Percentiles rank a stretch among this genome's conserved stretches.
Conservation (phyloP, 2,113 vertebrate genomes). For the Porphyrio hochstetteri region DNA sequence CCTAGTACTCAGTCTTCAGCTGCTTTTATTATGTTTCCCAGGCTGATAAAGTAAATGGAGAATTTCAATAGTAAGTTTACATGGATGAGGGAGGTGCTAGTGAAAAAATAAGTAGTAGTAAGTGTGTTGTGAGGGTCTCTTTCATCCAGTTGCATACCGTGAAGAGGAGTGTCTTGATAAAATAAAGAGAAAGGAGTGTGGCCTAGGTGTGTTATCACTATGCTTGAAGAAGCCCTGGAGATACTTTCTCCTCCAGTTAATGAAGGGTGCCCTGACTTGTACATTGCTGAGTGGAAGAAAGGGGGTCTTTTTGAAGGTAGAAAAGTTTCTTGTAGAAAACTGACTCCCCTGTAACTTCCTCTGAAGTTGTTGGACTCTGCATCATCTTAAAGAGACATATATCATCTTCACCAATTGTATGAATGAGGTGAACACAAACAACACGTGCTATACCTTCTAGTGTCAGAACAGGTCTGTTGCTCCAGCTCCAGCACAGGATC, state of each 20-base stretch:
- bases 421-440: rapidly evolving
- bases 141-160: neutral
- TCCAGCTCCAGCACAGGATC: neutral
- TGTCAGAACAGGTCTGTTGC: neutral
- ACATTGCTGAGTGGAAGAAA: too few relatives aligned
- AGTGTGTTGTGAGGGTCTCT: neutral
- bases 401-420: too few relatives aligned
- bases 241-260: too few relatives aligned
- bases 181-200: neutral
- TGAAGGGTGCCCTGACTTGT: too few relatives aligned
- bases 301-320: too few relatives aligned
- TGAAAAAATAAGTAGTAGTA: neutral
- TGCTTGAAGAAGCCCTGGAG: too few relatives aligned
- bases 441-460: rapidly evolving
- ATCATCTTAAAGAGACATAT: too few relatives aligned
- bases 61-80: neutral
- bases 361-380: too few relatives aligned
- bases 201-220: too few relatives aligned
- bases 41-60: neutral
- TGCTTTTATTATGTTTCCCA: neutral
- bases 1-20: neutral
- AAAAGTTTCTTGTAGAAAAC: too few relatives aligned
- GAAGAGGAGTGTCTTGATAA: neutral
- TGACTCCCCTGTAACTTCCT: too few relatives aligned
- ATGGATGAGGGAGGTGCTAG: neutral